A percentile compares a stretch with the other conserved stretches of the same genome.
Evolutionary conservation across 2,888 invertebrate genomes (phyloP).

Genomic region (Octonoba sinensis): DNA sequence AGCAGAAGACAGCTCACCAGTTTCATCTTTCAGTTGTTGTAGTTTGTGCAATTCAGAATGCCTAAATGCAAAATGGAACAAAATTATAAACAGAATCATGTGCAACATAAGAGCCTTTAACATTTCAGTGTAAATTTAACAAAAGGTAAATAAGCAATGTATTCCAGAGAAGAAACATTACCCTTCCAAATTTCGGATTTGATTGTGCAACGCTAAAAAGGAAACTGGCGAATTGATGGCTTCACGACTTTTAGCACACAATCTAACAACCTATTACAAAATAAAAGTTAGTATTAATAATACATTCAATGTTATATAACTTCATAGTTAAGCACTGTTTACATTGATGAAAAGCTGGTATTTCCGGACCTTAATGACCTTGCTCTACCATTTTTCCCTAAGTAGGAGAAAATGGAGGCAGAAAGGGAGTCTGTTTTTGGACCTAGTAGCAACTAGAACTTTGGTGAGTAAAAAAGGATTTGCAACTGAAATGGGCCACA

Average conservation of each 20-base stretch:
- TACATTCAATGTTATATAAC: no score
- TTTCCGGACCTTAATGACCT: not conserved
- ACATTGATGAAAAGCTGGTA: not conserved
- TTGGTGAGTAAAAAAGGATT: no score
- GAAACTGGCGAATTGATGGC: constrained; percentile 98
- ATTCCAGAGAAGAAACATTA: constrained; percentile 67
- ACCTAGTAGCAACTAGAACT: no score
- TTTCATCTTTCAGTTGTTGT: constrained; percentile 97
- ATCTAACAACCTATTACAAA: constrained; percentile 77
- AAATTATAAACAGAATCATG: not conserved
- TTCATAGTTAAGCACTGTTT: not conserved
- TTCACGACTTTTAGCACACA: constrained; percentile 98
- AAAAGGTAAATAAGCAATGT: not conserved
- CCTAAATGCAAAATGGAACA: constrained; percentile 66
- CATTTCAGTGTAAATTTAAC: not conserved
- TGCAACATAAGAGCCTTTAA: not conserved
- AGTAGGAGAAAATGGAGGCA: no score
- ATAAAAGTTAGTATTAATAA: not conserved
- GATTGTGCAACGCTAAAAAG: constrained; percentile 95
- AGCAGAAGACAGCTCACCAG: constrained; percentile 94
- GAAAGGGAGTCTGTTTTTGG: no score
- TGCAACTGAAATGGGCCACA: no score
- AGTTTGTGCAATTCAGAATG: constrained; percentile 94
- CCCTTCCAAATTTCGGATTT: constrained; percentile 93
- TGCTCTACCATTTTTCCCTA: no score